Percentiles rank a stretch among this genome's conserved stretches.
Conservation (phyloP, 92 coral and sea anemone genomes). For the Muricea muricata region DNA sequence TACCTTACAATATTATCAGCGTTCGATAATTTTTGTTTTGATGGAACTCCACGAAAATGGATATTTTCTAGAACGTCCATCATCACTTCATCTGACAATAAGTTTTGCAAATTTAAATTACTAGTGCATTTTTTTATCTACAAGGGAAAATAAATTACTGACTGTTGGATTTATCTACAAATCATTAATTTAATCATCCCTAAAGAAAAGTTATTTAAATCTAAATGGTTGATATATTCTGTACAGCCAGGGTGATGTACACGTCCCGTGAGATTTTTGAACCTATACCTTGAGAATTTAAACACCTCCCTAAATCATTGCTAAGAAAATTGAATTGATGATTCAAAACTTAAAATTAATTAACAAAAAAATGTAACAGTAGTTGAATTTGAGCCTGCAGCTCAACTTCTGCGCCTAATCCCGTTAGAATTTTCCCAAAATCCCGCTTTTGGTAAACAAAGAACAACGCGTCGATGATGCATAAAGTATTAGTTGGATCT, state of each 20-base stretch:
- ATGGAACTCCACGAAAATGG: constrained; percentile 67
- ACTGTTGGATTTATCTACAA: background rate
- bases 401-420: too few relatives aligned
- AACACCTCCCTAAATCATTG: too few relatives aligned
- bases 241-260: too few relatives aligned
- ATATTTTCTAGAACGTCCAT: constrained; percentile 58
- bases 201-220: background rate
- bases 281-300: too few relatives aligned
- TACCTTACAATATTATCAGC: constrained; percentile 60
- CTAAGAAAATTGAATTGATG: too few relatives aligned
- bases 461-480: too few relatives aligned
- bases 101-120: constrained; percentile 56
- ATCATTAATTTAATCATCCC: background rate
- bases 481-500: too few relatives aligned
- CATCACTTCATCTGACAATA: constrained; percentile 63
- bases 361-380: background rate
- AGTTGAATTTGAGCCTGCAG: background rate
- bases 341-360: constrained; percentile 23
- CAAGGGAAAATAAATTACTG: constrained; percentile 20
- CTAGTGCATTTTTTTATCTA: constrained; percentile 62
- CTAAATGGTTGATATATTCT: background rate
- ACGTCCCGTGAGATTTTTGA: too few relatives aligned
- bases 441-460: too few relatives aligned
- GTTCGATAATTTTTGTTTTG: constrained; percentile 57
- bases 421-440: too few relatives aligned